Percentiles rank a stretch among this genome's conserved stretches.
phyloP scores from a whole-genome alignment of 2,113 vertebrate genomes.

The Hippoglossus stenolepis region DNA sequence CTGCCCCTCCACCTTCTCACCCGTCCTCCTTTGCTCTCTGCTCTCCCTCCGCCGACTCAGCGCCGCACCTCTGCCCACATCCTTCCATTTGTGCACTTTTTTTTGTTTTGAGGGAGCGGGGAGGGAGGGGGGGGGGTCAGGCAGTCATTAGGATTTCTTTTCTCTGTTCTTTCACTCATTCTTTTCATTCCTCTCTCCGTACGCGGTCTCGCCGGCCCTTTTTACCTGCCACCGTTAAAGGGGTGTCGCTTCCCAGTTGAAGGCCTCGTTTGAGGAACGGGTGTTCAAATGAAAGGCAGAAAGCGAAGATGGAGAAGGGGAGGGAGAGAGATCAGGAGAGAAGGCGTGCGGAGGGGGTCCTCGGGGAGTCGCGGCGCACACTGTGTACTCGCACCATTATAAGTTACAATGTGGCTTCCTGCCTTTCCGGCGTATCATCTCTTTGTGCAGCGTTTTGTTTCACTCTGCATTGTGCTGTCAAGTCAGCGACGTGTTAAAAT shows the following conservation, averaged over 20 bases:
- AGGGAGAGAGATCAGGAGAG: constrained; percentile 48
- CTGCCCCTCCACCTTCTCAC: constrained; percentile 36
- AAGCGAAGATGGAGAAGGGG: constrained; percentile 13
- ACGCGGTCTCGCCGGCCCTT: constrained; percentile 30
- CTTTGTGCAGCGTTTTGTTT: constrained; percentile 32
- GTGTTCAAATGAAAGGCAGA: constrained; percentile 51
- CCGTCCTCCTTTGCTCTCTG: constrained; percentile 17
- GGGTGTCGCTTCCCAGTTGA: constrained; percentile 35
- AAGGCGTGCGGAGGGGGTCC: constrained; percentile 37
- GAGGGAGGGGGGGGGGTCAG: constrained; percentile 4
- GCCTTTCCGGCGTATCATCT: constrained; percentile 20
- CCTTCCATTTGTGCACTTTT: constrained; percentile 52
- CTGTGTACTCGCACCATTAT: constrained; percentile 59
- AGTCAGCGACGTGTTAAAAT: constrained; percentile 13
- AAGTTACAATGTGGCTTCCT: constrained; percentile 36
- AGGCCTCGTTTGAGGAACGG: constrained; percentile 42
- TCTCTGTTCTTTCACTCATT: constrained; percentile 41
- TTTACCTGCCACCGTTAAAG: constrained; percentile 54
- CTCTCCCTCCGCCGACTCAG: constrained; percentile 29
- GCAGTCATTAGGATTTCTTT: constrained; percentile 66
- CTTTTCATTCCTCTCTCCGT: constrained; percentile 42
- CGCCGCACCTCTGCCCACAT: constrained; percentile 50
- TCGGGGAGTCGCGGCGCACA: constrained; percentile 26
- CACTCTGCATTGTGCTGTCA: constrained; percentile 3
- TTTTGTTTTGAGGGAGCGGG: constrained; percentile 50